phyloP scores from a whole-genome alignment of 2,888 invertebrate genomes.

The Orthosia cruda region DNA sequence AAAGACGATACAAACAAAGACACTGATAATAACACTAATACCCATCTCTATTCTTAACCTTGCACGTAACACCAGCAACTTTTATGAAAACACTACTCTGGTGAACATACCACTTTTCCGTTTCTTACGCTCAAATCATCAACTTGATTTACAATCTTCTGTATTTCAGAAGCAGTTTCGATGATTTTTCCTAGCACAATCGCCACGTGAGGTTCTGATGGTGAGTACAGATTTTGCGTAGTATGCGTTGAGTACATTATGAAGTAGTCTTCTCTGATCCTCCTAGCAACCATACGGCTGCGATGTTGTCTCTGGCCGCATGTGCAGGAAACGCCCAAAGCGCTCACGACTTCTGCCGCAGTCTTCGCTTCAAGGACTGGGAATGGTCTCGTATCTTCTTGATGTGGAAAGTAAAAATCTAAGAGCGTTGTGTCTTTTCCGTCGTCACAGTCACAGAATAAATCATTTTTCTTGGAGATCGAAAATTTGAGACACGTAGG shows the following conservation, averaged over 20 bases:
- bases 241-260: background rate
- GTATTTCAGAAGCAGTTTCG: slow-evolving; percentile 6
- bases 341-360: background rate
- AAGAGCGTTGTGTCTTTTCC: background rate
- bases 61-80: background rate
- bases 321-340: background rate
- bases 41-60: background rate
- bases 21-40: background rate
- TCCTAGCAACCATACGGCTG: background rate
- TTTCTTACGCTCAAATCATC: background rate
- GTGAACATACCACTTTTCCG: background rate
- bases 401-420: background rate
- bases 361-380: slow-evolving; percentile 9
- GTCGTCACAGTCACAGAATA: slow-evolving; percentile 4
- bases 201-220: background rate
- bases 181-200: slow-evolving; percentile 1
- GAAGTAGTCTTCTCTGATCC: slow-evolving; percentile 13
- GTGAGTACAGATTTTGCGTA: too few relatives aligned
- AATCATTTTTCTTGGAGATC: background rate
- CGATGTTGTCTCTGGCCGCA: background rate
- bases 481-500: background rate
- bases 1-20: background rate
- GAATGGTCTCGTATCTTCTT: background rate
- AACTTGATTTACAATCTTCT: background rate
- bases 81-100: background rate